Evolutionary conservation across 2,797 vertebrate genomes (phyloP), one percentile per base, ranked within the genome.

Genomic region (Onychomys arenicola): DNA sequence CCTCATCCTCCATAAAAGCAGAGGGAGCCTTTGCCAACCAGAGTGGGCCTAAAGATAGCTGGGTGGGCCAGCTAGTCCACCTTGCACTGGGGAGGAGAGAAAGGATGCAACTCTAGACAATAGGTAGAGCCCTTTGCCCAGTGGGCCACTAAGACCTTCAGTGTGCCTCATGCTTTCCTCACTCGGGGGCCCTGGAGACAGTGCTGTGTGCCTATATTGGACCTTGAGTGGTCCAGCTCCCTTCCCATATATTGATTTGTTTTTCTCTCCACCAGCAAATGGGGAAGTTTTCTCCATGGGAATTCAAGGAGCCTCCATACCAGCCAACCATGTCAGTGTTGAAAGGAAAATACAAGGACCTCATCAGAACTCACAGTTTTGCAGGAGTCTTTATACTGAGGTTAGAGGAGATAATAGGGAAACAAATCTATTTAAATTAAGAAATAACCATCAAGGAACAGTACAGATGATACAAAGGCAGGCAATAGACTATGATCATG

Each of bases 91-190:
- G 16, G 16, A 11, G n/a, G 19, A 49, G 11, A 6, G 16, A 63
- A 40, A 1, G 2, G 1, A 52, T 55, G 27, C 3, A 40, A 17
- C 14, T 10, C 37, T 43, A 43, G 23, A 11, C 10, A 12, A 16
- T 27, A 11, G 37, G 78, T 4, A 32, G 17, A 78, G 34, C 7
- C 13, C 34, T 67, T 2, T 37, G 43, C 7, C 59, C 59, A 73
- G 46, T 16, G 69, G 21, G 12, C 4, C 12, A 21, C 29, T 23
- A 49, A 69, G 75, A 91, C 17, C 1, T 25, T 43, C 21, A 46
- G 10, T 0, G 25, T 34, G n/a, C 6, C 4, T 25, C 3, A 29
- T 27, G 6, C 0, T 4, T 32, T 27, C 16, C 46, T 34, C 21
- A 65, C 7, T 29, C 4, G 69, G 10, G 27, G 5, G 4, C 5